Conservation (phyloP, 2,113 vertebrate species). For the Elanus axillaris region DNA sequence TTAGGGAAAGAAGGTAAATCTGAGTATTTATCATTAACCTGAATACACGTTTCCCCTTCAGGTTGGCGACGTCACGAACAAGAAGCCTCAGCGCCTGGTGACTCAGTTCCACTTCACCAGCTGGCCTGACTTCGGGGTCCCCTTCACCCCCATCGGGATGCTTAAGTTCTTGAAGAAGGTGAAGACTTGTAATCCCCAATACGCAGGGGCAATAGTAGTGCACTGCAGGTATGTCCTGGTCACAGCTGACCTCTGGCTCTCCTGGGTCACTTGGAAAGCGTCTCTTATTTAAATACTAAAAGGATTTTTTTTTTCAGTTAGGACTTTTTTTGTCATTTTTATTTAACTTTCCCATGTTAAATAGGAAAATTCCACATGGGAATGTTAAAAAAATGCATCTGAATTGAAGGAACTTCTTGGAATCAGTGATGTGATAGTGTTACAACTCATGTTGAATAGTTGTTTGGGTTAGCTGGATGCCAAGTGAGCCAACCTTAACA, state of each 20-base stretch:
- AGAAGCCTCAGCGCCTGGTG: constrained; percentile 94
- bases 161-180: constrained; percentile 98
- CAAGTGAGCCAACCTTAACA: neutral
- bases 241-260: neutral
- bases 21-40: neutral
- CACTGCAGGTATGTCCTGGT: constrained; percentile 88
- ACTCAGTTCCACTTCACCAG: constrained; percentile 99
- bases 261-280: accelerated
- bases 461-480: neutral
- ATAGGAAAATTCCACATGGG: neutral
- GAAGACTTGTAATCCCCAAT: constrained; percentile 91
- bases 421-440: neutral
- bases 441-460: accelerated
- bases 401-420: neutral
- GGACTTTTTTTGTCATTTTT: neutral
- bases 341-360: neutral
- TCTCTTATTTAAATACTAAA: neutral
- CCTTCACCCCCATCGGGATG: constrained; percentile 97
- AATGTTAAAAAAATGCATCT: neutral
- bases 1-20: neutral
- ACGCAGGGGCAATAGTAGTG: constrained; percentile 93
- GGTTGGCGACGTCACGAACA: constrained; percentile 94
- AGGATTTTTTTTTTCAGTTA: neutral
- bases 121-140: constrained; percentile 98
- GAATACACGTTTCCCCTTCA: neutral